These are phyloP conservation scores for Macquaria australasica DNA, from an alignment of 2,113 vertebrate species.

Conservation along the genomic window DNA sequence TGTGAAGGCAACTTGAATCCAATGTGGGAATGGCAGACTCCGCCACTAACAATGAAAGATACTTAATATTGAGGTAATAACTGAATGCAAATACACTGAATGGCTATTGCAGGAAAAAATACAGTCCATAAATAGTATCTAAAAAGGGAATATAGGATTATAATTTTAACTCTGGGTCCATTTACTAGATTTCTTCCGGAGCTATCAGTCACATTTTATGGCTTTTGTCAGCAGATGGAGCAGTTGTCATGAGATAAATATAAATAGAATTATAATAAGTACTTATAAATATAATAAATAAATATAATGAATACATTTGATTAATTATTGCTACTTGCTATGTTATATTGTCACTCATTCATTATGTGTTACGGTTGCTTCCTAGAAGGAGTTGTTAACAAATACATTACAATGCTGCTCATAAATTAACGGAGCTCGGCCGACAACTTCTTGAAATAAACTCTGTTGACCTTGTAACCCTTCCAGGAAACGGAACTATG, in stretches of 20 bases:
- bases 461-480: slow-evolving; percentile 14
- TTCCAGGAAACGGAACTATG: slow-evolving; percentile 24
- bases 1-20: not conserved
- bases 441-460: not conserved
- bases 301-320: not conserved
- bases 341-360: not conserved
- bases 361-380: not conserved
- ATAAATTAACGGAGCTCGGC: not conserved
- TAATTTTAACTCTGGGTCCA: not conserved
- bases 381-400: not conserved
- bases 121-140: not conserved
- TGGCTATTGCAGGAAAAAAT: not conserved
- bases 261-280: too few species aligned
- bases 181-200: too few species aligned
- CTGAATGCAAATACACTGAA: not conserved
- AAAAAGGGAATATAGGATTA: not conserved
- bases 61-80: not conserved
- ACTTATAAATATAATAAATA: too few species aligned
- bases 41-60: not conserved
- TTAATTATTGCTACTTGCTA: not conserved
- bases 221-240: not conserved
- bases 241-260: not conserved
- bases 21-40: not conserved
- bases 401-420: too few species aligned
- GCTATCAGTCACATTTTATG: too few species aligned